A percentile compares a stretch with the other conserved stretches of the same genome.
Conservation (phyloP, 1,140 invertebrate genomes). For the Dryas iulia region DNA sequence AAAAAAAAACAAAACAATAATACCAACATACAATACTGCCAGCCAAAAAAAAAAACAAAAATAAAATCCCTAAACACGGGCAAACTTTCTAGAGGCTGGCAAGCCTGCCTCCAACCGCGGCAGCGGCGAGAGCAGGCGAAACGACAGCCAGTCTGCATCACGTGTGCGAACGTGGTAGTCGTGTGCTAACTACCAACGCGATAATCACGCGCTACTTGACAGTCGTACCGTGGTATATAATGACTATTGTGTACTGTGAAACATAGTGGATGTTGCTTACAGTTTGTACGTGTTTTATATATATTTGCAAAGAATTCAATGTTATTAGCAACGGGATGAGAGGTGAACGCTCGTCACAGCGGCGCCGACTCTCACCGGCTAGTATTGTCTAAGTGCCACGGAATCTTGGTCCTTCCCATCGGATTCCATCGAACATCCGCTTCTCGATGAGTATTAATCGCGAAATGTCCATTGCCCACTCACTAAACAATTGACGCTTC, state of each 20-base stretch:
- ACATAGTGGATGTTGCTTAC: slow-evolving; percentile 57
- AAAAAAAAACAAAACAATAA: neutral
- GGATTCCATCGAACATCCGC: slow-evolving; percentile 72
- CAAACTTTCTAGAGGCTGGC: slow-evolving; percentile 45
- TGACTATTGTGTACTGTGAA: slow-evolving; percentile 64
- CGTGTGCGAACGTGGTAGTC: slow-evolving; percentile 59
- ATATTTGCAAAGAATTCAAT: neutral
- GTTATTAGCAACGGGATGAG: slow-evolving; percentile 51
- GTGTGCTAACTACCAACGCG: slow-evolving; percentile 37
- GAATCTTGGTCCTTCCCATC: slow-evolving; percentile 77
- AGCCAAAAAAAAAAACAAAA: neutral
- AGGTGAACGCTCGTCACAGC: slow-evolving; percentile 77
- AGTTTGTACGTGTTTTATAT: slow-evolving; percentile 44
- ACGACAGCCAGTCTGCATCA: slow-evolving; percentile 73
- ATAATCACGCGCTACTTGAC: slow-evolving; percentile 71
- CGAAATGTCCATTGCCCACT: slow-evolving; percentile 56
- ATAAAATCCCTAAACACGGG: slow-evolving; percentile 29
- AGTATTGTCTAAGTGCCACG: slow-evolving; percentile 77
- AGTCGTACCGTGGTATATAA: slow-evolving; percentile 61
- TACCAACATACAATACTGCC: neutral
- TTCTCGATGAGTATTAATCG: slow-evolving; percentile 55
- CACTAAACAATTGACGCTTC: slow-evolving; percentile 31
- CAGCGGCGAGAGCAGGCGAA: slow-evolving; percentile 62
- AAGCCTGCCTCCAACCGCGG: slow-evolving; percentile 64
- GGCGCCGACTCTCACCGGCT: slow-evolving; percentile 75